phyloP scores from a whole-genome alignment of 2,888 invertebrate species.

The Neuroscelio doddi region DNA sequence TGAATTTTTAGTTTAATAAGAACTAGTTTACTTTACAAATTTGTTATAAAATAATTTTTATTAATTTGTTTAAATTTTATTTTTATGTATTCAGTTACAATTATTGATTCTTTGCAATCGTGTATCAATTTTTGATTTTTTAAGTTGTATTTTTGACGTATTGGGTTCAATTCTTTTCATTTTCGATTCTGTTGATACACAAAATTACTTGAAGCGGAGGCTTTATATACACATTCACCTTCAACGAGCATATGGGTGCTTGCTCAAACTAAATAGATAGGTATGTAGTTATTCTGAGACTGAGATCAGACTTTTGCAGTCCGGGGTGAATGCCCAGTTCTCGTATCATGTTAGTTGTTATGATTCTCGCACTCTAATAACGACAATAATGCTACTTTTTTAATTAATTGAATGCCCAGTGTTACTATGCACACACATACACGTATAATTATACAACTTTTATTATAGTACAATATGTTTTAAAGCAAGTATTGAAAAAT shows the following conservation, averaged over 20 bases:
- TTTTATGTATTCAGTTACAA: too few species aligned
- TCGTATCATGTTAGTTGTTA: slow-evolving; percentile 12
- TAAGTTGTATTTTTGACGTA: too few species aligned
- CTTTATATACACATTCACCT: slow-evolving; percentile 21
- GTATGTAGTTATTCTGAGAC: slow-evolving; percentile 42
- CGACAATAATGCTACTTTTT: slow-evolving; percentile 27
- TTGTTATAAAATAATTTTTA: too few species aligned
- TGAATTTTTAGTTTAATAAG: too few species aligned
- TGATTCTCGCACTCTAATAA: slow-evolving; percentile 27
- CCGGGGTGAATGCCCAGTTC: slow-evolving; percentile 41
- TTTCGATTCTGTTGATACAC: slow-evolving; percentile 15
- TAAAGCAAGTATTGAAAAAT: too few species aligned
- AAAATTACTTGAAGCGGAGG: slow-evolving; percentile 5
- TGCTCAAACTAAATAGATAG: slow-evolving; percentile 33
- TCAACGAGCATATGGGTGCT: slow-evolving; percentile 30
- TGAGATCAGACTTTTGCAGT: slow-evolving; percentile 33
- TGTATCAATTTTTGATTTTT: too few species aligned
- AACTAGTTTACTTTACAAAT: too few species aligned
- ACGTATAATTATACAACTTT: too few species aligned
- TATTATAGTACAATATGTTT: too few species aligned
- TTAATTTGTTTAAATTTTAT: too few species aligned
- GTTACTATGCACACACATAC: neutral
- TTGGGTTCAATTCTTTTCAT: too few species aligned
- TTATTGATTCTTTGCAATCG: too few species aligned
- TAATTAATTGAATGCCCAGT: slow-evolving; percentile 10